phyloP scores from a whole-genome alignment of 2,888 invertebrate genomes.

The Pecten maximus region DNA sequence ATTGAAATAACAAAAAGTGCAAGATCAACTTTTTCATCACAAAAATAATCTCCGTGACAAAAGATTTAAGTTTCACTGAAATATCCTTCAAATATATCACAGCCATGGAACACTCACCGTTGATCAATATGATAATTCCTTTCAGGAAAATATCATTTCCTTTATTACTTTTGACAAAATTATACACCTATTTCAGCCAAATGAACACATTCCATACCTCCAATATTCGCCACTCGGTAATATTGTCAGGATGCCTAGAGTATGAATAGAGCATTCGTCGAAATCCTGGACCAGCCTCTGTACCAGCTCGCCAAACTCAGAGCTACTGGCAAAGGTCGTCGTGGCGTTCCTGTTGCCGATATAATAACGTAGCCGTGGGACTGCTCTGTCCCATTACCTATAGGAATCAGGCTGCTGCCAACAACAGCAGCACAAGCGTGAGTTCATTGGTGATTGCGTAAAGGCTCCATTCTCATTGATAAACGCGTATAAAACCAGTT shows the following conservation, averaged over 20 bases:
- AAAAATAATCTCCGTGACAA: too few relatives aligned
- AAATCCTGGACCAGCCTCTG: slow-evolving; percentile 7
- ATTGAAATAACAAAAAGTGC: too few relatives aligned
- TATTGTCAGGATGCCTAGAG: neutral
- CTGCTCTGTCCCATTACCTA: neutral
- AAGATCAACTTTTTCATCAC: too few relatives aligned
- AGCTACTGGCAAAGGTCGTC: neutral
- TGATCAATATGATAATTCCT: neutral
- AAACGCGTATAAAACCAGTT: slow-evolving; percentile 1
- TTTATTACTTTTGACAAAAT: neutral
- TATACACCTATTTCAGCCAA: neutral
- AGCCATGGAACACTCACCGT: too few relatives aligned
- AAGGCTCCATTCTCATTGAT: slow-evolving; percentile 20
- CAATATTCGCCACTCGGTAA: neutral
- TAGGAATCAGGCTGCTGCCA: neutral
- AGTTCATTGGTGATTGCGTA: slow-evolving; percentile 10
- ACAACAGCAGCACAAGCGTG: neutral
- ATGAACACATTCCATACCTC: neutral
- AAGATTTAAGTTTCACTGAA: too few relatives aligned
- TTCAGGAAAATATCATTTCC: neutral
- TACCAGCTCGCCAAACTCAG: neutral
- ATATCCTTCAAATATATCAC: too few relatives aligned
- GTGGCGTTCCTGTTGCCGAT: neutral
- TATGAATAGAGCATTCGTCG: neutral
- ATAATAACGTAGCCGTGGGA: neutral